Evolutionary conservation across 2,113 vertebrate genomes (phyloP), one percentile per base, ranked within the genome.

Genomic region (Coturnix japonica): DNA sequence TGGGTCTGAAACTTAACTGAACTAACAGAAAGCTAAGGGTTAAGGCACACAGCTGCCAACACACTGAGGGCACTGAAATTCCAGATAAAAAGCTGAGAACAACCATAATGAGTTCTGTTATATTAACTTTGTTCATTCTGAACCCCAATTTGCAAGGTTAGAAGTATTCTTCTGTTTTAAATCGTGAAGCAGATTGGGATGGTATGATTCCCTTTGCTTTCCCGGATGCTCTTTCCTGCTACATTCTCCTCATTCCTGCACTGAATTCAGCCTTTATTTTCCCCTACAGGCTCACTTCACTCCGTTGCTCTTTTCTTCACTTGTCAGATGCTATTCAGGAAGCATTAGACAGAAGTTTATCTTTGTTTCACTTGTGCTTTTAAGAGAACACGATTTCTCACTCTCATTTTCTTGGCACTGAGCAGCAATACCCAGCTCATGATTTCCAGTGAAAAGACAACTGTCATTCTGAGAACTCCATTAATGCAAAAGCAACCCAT

Each of bases 151-250:
- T 56, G 18, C 33, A 9, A 53, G 6, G 19, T 35, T 17, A 57
- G 33, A 81, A 35, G 9, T 63, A 44, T 1, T 2, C 26, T 51
- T 70, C n/a, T 53, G 25, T 46, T 44, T 46, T 2, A 83, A 31
- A 3, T 39, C 72, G 56, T 0, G 1, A 3, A 1, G 1, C 13
- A 67, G 31, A 37, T 4, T 54, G 47, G 28, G 41, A 67, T 43
- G 31, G 21, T 23, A 26, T 60, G n/a, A 30, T 74, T 61, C 67
- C 2, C 0, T 35, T 54, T 30, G 23, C 44, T 33, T 8, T 26
- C 35, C 26, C 22, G 1, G 2, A 31, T 69, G 21, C 39, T 47
- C 25, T 41, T 7, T 6, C 3, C 41, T 57, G 15, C 41, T 73
- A 67, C 9, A 20, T 44, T 39, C 21, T 64, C 12, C 16, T 30